phyloP scores from a whole-genome alignment of 2,113 vertebrate species.

The Marcusenius ussheri region DNA sequence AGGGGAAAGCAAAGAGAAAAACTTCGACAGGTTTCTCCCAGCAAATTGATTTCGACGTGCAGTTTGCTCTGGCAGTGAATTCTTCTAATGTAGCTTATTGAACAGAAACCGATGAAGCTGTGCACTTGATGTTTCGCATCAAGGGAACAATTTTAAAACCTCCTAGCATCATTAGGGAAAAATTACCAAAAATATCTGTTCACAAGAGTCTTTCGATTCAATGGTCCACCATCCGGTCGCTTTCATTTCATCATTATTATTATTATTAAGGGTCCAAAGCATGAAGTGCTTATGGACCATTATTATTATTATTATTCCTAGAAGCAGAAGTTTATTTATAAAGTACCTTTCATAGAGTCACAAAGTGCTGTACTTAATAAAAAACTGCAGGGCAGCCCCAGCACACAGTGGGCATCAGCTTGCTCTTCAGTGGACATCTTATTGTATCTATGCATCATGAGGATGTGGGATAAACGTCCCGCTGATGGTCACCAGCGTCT shows the following conservation, averaged over 20 bases:
- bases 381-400: not conserved
- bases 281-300: too few species aligned
- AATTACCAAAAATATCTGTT: not conserved
- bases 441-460: not conserved
- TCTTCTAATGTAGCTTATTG: not conserved
- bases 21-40: not conserved
- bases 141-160: not conserved
- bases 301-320: not conserved
- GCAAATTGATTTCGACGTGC: not conserved
- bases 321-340: not conserved
- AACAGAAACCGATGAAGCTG: not conserved
- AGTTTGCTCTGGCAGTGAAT: not conserved
- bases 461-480: not conserved
- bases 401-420: not conserved
- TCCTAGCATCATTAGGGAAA: not conserved
- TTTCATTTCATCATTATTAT: not conserved
- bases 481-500: not conserved
- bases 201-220: not conserved
- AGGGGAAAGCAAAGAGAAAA: not conserved
- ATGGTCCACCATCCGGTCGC: not conserved
- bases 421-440: not conserved
- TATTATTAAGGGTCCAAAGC: too few species aligned
- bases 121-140: not conserved
- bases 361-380: not conserved
- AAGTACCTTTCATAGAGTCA: not conserved